Percentiles rank a stretch among this genome's conserved stretches.
phyloP scores from a whole-genome alignment of 2,797 vertebrate species.

The Hozukius guyotensis region DNA sequence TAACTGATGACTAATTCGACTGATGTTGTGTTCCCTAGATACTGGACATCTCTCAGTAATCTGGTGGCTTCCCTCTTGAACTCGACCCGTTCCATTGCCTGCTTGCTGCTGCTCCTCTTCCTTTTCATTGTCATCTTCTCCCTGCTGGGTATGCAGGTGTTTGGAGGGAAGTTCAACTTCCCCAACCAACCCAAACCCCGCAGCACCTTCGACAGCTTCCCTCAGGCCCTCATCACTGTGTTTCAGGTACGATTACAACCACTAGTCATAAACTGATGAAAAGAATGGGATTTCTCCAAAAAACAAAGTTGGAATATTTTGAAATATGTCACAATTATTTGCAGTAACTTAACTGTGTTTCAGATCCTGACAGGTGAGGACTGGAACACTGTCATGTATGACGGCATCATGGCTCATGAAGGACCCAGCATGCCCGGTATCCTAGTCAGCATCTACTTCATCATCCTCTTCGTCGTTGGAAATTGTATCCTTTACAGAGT shows the following conservation, averaged over 20 bases:
- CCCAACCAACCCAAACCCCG: slow-evolving; percentile 85
- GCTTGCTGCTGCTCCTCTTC: slow-evolving; percentile 94
- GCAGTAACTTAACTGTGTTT: not conserved
- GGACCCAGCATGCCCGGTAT: slow-evolving; percentile 91
- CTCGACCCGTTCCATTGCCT: slow-evolving; percentile 92
- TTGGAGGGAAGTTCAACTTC: slow-evolving; percentile 94
- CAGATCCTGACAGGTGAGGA: slow-evolving; percentile 94
- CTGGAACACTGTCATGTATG: slow-evolving; percentile 94
- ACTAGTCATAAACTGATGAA: not conserved
- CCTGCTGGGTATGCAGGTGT: slow-evolving; percentile 95
- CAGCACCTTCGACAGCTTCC: slow-evolving; percentile 94
- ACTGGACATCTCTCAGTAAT: slow-evolving; percentile 84
- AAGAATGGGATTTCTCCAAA: not conserved
- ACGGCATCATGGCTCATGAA: slow-evolving; percentile 92
- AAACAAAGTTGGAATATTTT: not conserved
- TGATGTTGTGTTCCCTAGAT: slow-evolving; percentile 27
- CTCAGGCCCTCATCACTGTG: slow-evolving; percentile 94
- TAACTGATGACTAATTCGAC: not conserved
- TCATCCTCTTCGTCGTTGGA: slow-evolving; percentile 93
- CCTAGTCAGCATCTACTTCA: slow-evolving; percentile 94
- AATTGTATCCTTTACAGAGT: slow-evolving; percentile 90
- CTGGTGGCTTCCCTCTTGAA: slow-evolving; percentile 94
- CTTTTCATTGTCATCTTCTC: slow-evolving; percentile 94
- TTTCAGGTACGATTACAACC: slow-evolving; percentile 86
- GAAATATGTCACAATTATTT: not conserved